phyloP scores from a whole-genome alignment of 1,140 invertebrate genomes.

The Procambarus clarkii region DNA sequence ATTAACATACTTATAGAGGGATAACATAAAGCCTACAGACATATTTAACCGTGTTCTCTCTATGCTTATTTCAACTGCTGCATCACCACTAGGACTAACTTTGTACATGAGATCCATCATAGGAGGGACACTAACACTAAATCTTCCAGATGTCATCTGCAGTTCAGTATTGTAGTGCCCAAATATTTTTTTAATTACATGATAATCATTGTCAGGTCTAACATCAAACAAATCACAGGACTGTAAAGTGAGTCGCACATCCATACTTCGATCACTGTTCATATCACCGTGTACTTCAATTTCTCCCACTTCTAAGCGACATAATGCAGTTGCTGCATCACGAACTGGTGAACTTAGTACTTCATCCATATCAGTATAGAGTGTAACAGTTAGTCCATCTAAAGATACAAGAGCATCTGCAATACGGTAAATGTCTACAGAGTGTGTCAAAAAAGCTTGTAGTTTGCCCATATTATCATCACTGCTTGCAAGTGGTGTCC shows the following conservation, averaged over 20 bases:
- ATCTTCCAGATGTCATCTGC: slow-evolving; percentile 37
- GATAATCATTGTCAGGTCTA: slow-evolving; percentile 80
- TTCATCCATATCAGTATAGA: slow-evolving; percentile 85
- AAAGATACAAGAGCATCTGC: slow-evolving; percentile 80
- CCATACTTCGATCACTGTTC: slow-evolving; percentile 83
- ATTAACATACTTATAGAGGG: slow-evolving; percentile 69
- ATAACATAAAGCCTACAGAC: slow-evolving; percentile 57
- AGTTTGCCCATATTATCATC: slow-evolving; percentile 83
- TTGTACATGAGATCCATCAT: slow-evolving; percentile 69
- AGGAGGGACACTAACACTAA: slow-evolving; percentile 68
- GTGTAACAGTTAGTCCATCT: slow-evolving; percentile 82
- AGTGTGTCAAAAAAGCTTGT: slow-evolving; percentile 85
- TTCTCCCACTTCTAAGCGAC: slow-evolving; percentile 85
- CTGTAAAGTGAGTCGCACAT: slow-evolving; percentile 84
- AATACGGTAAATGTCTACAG: slow-evolving; percentile 81
- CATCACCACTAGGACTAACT: slow-evolving; percentile 70
- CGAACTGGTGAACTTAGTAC: slow-evolving; percentile 85
- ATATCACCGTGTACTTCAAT: slow-evolving; percentile 81
- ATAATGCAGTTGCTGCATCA: slow-evolving; percentile 84
- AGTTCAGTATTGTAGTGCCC: slow-evolving; percentile 65
- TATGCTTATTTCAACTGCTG: slow-evolving; percentile 64
- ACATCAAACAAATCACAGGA: slow-evolving; percentile 84
- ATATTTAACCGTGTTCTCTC: slow-evolving; percentile 69
- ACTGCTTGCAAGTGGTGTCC: slow-evolving; percentile 74
- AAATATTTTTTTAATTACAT: slow-evolving; percentile 80